A percentile compares a stretch with the other conserved stretches of the same genome.
These are phyloP conservation scores for Periphyllus acericola DNA, from an alignment of 2,888 invertebrate genomes.

Conservation along the genomic window DNA sequence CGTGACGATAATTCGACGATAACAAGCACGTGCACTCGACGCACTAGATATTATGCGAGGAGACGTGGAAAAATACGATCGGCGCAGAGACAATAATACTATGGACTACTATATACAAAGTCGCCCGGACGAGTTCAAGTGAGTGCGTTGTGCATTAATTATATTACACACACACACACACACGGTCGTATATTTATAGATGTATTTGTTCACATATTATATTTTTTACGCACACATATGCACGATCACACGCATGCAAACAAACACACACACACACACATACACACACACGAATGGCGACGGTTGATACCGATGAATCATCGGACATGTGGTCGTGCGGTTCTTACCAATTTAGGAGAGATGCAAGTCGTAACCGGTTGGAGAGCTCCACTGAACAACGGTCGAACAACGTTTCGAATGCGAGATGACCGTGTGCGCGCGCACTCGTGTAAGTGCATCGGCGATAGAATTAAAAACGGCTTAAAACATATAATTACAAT, in stretches of 20 bases:
- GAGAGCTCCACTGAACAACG: background rate
- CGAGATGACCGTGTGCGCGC: background rate
- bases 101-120: background rate
- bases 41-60: no score
- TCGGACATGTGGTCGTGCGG: constrained; percentile 50
- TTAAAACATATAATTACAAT: background rate
- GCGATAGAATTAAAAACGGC: background rate
- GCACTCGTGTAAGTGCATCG: background rate
- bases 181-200: background rate
- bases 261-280: background rate
- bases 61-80: background rate
- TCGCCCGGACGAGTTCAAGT: background rate
- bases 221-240: background rate
- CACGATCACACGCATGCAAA: background rate
- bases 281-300: background rate
- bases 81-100: background rate
- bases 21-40: background rate
- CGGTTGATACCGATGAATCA: constrained; percentile 49
- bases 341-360: constrained; percentile 57
- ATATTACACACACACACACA: background rate
- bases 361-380: constrained; percentile 49
- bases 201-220: background rate
- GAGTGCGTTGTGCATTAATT: background rate
- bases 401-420: constrained; percentile 19
- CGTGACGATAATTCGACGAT: background rate